These are phyloP conservation scores for Lagorchestes hirsutus DNA, from an alignment of 2,797 vertebrate genomes.

Conservation along the genomic window DNA sequence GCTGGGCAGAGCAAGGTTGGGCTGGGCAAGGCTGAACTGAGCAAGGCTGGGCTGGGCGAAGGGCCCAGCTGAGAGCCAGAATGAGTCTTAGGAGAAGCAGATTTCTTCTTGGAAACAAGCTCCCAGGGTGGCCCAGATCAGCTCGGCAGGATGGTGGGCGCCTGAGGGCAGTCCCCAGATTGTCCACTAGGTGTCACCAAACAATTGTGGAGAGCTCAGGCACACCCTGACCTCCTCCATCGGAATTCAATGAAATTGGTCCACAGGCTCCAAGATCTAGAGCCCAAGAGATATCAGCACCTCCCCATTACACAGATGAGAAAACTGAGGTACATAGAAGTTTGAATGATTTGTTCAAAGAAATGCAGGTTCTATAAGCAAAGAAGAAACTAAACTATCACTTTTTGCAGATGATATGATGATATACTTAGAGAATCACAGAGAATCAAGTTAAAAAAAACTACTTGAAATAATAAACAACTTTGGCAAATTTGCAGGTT, in stretches of 20 bases:
- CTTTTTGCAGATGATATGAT: no score
- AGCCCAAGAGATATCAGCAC: background rate
- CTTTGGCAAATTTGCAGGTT: no score
- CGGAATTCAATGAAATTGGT: background rate
- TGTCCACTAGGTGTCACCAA: slow-evolving; percentile 83
- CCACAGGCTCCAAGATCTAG: no score
- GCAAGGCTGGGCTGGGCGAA: no score
- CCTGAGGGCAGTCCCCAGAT: slow-evolving; percentile 55
- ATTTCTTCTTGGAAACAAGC: background rate
- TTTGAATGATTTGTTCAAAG: no score
- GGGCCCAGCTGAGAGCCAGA: background rate
- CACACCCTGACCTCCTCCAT: background rate
- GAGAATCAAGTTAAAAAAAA: no score
- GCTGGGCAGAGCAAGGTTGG: background rate
- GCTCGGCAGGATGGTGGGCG: no score
- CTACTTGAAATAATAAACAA: no score
- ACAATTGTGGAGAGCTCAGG: slow-evolving; percentile 69
- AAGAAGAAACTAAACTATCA: no score
- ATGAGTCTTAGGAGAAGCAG: background rate
- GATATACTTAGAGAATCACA: no score
- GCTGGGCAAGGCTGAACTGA: no score
- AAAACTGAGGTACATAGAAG: background rate
- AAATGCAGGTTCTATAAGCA: background rate
- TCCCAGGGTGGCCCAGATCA: background rate
- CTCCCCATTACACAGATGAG: background rate